Evolutionary conservation across 2,888 invertebrate species (phyloP), one percentile per base, ranked within the genome.

Genomic region (Xestia xanthographa): DNA sequence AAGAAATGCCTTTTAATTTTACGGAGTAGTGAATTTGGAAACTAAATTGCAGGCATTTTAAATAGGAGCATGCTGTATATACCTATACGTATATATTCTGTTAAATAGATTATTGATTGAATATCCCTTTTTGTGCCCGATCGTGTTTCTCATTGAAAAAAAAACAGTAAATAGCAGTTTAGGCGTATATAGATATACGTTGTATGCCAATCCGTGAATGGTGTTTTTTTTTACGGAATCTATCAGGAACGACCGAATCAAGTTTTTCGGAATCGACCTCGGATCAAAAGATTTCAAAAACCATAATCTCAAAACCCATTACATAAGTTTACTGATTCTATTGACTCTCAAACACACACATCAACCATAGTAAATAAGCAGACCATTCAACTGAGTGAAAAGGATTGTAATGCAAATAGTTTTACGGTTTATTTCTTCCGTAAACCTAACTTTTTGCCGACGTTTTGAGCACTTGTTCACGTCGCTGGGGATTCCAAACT

Each of bases 341-440:
- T 48, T 26, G 75, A 60, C 6, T 58, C 20, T 20, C 14, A 53
- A 66, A 63, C 3, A 65, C 14, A 5, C 34, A 58, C 65, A 50
- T 63, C 53, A 77, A 63, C 53, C 11, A 20, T 65, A 60, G 58
- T 66, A 60, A 84, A 84, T 38, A 73, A 68, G 41, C 68, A 66
- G 43, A 63, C 53, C 53, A 72, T 58, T 70, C 56, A 83, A 50
- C 53, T 65, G 62, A 86, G 50, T 80, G 56, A 73, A 83, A 75
- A 68, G 62, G 65, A 79, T 79, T 86, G 70, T 71, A 58, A 86
- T 72, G 83, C 71, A 83, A 86, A 83, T 86, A 84, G 84, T 86
- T 86, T 83, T 83, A 83, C 73, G 83, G 65, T 60, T 73, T 83
- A 60, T 83, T 83, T 78, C 60, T 43, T 65, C 34, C 34, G 65